Evolutionary conservation across 2,797 vertebrate genomes (phyloP).

Genomic region (Taenioides sp.): DNA sequence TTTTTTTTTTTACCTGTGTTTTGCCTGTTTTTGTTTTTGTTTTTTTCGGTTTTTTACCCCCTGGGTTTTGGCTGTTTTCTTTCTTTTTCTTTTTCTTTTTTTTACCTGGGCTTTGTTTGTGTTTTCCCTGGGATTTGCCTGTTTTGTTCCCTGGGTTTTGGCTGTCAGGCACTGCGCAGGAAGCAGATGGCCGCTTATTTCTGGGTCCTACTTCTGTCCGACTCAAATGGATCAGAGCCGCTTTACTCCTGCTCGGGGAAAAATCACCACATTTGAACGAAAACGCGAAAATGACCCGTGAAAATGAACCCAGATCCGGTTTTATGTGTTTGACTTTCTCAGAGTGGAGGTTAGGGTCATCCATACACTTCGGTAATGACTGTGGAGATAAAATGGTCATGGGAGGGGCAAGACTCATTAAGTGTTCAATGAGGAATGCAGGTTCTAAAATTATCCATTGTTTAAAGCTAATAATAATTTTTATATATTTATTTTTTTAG

Average conservation of each 20-base stretch:
- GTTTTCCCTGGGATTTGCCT: no score
- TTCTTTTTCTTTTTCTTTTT: no score
- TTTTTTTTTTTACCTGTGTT: no score
- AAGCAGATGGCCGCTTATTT: constrained; percentile 67
- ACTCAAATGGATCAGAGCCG: constrained; percentile 53
- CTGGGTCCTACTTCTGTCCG: constrained; percentile 51
- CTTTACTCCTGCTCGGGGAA: constrained; percentile 49
- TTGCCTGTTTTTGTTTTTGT: no score
- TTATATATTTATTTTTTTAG: no score
- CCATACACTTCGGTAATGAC: no score
- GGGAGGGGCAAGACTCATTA: background rate
- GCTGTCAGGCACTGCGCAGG: constrained; percentile 39
- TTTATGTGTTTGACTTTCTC: constrained; percentile 49
- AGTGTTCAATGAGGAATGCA: background rate
- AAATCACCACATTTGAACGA: constrained; percentile 41
- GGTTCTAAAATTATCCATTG: background rate
- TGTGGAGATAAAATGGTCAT: background rate
- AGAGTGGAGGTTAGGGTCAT: background rate
- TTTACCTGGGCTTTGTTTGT: no score
- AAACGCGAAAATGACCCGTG: constrained; percentile 52
- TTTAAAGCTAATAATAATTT: background rate
- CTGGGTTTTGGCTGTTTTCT: no score
- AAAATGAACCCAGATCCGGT: constrained; percentile 45
- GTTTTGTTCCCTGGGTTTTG: constrained; percentile 43
- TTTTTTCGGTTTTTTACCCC: no score